Conservation (phyloP, 2,113 vertebrate genomes). For the Vimba vimba region DNA sequence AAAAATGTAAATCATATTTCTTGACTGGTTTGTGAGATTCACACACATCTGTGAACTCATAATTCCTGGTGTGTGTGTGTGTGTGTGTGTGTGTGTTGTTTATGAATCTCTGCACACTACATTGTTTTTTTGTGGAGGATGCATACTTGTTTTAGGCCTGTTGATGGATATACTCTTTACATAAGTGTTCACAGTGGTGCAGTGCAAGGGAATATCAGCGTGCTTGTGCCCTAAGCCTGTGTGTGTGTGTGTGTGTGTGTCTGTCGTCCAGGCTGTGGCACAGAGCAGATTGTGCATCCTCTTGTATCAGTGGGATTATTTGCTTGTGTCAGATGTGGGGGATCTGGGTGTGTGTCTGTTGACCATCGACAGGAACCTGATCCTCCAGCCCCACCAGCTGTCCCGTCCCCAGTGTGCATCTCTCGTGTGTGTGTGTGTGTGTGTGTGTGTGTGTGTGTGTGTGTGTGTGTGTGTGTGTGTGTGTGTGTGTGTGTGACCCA, state of each 20-base stretch:
- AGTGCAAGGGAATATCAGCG: not conserved
- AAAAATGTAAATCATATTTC: not conserved
- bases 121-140: not conserved
- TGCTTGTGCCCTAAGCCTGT: not conserved
- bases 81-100: conserved; percentile 23
- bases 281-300: conserved; percentile 49
- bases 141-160: not conserved
- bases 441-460: not conserved
- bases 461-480: not conserved
- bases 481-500: not conserved
- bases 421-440: not conserved
- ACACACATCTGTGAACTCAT: not conserved
- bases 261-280: not conserved
- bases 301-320: conserved; percentile 71
- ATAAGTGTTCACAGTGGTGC: conserved; percentile 5
- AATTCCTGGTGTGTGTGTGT: not conserved
- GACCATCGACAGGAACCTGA: conserved; percentile 56
- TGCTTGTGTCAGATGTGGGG: conserved; percentile 61
- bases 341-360: conserved; percentile 42
- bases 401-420: conserved; percentile 20
- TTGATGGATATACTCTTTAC: conserved; percentile 2
- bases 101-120: conserved; percentile 30
- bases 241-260: conserved; percentile 36
- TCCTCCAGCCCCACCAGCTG: conserved; percentile 64
- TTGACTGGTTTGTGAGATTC: not conserved